phyloP scores from a whole-genome alignment of 2,888 invertebrate species.

The Volucella inflata region DNA sequence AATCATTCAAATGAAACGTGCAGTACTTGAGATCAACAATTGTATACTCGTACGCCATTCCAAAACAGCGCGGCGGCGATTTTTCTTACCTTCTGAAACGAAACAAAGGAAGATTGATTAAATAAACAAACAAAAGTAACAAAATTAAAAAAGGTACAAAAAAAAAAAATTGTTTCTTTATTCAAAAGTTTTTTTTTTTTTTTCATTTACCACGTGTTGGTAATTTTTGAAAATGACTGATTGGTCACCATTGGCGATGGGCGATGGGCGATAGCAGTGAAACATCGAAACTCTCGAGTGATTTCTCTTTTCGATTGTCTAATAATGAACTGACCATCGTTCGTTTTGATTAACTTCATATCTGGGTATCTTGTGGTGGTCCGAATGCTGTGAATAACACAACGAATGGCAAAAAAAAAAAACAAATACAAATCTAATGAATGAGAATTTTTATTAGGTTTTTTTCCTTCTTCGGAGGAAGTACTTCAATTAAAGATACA shows the following conservation, averaged over 20 bases:
- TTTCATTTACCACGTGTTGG: constrained; percentile 27
- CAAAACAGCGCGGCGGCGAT: constrained; percentile 34
- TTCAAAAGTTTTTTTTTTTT: constrained; percentile 3
- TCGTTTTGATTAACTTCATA: constrained; percentile 55
- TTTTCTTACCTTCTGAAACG: constrained; percentile 62
- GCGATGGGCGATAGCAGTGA: constrained; percentile 1
- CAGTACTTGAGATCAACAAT: constrained; percentile 34
- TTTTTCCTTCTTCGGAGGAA: constrained; percentile 11
- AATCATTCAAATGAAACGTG: constrained; percentile 39
- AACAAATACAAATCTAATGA: constrained; percentile 4
- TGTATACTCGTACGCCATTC: background rate
- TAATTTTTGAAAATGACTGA: constrained; percentile 49
- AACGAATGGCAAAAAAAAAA: constrained; percentile 35
- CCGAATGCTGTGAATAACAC: constrained; percentile 44
- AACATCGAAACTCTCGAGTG: constrained; percentile 15
- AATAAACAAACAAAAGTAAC: constrained; percentile 60
- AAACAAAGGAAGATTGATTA: constrained; percentile 54
- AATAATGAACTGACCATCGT: constrained; percentile 49
- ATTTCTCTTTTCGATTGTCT: constrained; percentile 50
- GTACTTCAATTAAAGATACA: constrained; percentile 43
- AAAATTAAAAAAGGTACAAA: constrained; percentile 33
- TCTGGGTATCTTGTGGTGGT: constrained; percentile 20
- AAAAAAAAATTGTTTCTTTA: background rate
- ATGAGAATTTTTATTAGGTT: constrained; percentile 35
- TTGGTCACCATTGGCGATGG: constrained; percentile 43